Percentiles rank a stretch among this genome's conserved stretches.
Evolutionary conservation across 2,888 invertebrate genomes (phyloP).

Genomic region (Masnerella sp.): DNA sequence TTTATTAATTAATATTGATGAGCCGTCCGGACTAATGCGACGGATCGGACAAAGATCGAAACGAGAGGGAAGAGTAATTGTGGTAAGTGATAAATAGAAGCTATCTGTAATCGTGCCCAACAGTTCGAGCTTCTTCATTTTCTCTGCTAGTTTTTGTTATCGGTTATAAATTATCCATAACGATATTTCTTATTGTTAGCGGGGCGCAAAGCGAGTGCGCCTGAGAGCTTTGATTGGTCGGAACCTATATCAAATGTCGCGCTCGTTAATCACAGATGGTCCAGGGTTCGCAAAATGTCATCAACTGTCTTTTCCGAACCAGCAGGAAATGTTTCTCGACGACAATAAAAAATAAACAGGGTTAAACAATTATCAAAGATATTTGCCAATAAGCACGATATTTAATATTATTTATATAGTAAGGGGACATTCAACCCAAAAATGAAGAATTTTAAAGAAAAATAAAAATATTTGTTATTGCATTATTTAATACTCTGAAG

Average conservation of each 20-base stretch:
- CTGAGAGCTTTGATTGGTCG: constrained; percentile 74
- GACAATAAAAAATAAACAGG: constrained; percentile 18
- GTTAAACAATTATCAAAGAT: no score
- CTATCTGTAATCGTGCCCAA: constrained; percentile 70
- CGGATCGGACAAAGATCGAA: constrained; percentile 28
- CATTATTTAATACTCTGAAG: no score
- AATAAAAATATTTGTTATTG: no score
- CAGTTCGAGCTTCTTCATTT: constrained; percentile 63
- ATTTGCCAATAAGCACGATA: no score
- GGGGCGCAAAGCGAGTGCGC: constrained; percentile 72
- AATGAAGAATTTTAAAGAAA: no score
- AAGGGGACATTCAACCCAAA: no score
- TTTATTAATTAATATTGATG: constrained; percentile 51
- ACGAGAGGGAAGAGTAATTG: constrained; percentile 49
- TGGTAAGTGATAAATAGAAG: constrained; percentile 71
- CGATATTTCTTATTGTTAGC: constrained; percentile 75
- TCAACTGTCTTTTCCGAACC: constrained; percentile 39
- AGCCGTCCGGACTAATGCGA: constrained; percentile 9
- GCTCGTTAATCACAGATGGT: constrained; percentile 73
- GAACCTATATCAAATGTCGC: constrained; percentile 68
- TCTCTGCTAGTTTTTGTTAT: constrained; percentile 71
- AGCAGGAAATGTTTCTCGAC: constrained; percentile 29
- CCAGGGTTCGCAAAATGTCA: constrained; percentile 50
- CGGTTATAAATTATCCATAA: constrained; percentile 76
- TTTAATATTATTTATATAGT: no score